These are phyloP conservation scores for Crypturellus tataupa DNA, from an alignment of 2,797 vertebrate species.

Conservation along the genomic window DNA sequence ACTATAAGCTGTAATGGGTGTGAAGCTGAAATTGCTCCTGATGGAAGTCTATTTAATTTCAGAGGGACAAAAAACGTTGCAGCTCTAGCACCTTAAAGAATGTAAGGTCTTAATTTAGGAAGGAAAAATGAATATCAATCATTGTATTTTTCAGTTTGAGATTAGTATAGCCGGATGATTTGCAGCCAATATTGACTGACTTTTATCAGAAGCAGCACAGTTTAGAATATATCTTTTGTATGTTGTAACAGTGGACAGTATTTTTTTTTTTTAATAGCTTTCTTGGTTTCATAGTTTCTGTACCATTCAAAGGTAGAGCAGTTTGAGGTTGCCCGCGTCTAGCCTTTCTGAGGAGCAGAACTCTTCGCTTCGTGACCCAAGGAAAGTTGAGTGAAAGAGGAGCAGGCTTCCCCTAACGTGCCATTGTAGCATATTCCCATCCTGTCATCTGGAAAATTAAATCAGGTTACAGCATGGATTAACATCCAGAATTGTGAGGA, in stretches of 20 bases:
- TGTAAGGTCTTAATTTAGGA: not conserved
- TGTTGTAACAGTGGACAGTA: constrained; percentile 1
- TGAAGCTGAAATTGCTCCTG: not conserved
- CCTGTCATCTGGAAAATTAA: constrained; percentile 89
- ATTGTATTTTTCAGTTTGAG: constrained; percentile 6
- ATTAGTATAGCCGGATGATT: not conserved
- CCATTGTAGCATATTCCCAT: constrained; percentile 85
- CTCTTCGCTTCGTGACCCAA: constrained; percentile 29
- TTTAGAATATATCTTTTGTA: not conserved
- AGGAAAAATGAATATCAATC: constrained; percentile 12
- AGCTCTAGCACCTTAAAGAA: not conserved
- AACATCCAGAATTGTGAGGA: constrained; percentile 79
- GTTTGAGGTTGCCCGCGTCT: not conserved
- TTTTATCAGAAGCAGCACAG: not conserved
- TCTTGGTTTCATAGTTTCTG: not conserved
- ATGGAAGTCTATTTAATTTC: not conserved
- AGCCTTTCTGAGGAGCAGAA: constrained; percentile 32
- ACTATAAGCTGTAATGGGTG: not conserved
- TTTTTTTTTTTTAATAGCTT: not conserved
- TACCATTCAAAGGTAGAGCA: not conserved
- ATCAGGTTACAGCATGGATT: constrained; percentile 85
- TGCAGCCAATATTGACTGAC: not conserved
- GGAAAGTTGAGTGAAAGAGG: constrained; percentile 72
- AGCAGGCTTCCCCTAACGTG: constrained; percentile 63
- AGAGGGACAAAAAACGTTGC: not conserved